Conservation (phyloP, 2,113 vertebrate species). For the Rana temporaria region DNA sequence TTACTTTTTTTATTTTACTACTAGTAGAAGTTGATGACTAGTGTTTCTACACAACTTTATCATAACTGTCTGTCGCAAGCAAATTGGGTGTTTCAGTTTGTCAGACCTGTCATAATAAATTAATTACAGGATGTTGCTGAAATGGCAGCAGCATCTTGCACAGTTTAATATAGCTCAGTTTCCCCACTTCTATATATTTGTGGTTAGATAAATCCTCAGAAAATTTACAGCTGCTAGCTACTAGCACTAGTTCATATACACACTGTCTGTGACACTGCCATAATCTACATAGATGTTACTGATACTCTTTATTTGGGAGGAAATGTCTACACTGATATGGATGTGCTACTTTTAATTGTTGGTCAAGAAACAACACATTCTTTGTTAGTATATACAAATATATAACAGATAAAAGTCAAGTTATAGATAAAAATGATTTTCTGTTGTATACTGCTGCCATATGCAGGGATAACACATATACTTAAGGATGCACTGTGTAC, state of each 20-base stretch:
- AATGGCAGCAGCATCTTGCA: slow-evolving; percentile 85
- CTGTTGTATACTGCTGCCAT: too few relatives aligned
- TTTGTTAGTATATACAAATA: neutral
- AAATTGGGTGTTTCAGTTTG: slow-evolving; percentile 99
- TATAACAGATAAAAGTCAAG: neutral
- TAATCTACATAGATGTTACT: slow-evolving; percentile 70
- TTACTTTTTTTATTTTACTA: slow-evolving; percentile 25
- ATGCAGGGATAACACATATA: too few relatives aligned
- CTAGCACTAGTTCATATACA: slow-evolving; percentile 86
- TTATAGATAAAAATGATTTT: neutral
- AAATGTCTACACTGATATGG: slow-evolving; percentile 3
- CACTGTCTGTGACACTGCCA: slow-evolving; percentile 66
- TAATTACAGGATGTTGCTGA: slow-evolving; percentile 99
- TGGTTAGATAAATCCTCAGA: slow-evolving; percentile 92
- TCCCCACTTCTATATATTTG: slow-evolving; percentile 95
- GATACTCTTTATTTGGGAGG: slow-evolving; percentile 63
- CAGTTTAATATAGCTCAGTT: slow-evolving; percentile 95
- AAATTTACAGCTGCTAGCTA: slow-evolving; percentile 87
- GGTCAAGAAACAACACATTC: neutral
- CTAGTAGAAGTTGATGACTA: slow-evolving; percentile 56
- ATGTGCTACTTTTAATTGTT: slow-evolving; percentile 4
- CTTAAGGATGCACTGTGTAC: too few relatives aligned
- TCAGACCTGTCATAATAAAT: slow-evolving; percentile 98
- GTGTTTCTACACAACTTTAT: slow-evolving; percentile 70
- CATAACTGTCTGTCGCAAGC: slow-evolving; percentile 88